Conservation (phyloP, 1,140 invertebrate species). For the Daktulosphaira vitifoliae region DNA sequence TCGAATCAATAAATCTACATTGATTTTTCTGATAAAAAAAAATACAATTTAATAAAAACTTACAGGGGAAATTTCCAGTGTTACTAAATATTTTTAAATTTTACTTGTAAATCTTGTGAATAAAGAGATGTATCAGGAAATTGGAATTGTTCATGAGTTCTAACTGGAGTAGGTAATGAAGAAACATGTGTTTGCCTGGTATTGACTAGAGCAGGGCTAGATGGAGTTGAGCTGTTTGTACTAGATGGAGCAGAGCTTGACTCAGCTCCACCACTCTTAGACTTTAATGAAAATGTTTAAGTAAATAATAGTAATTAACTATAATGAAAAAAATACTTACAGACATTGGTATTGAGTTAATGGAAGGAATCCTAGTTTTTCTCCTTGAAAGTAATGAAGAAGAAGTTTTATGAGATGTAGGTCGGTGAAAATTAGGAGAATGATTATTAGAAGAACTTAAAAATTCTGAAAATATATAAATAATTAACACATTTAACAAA, state of each 20-base stretch:
- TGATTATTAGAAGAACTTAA: slow-evolving; percentile 42
- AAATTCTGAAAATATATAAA: slow-evolving; percentile 20
- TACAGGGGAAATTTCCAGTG: too few relatives aligned
- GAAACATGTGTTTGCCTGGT: slow-evolving; percentile 48
- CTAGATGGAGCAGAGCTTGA: slow-evolving; percentile 85
- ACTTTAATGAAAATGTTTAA: neutral
- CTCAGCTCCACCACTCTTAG: slow-evolving; percentile 30
- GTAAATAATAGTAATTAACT: neutral
- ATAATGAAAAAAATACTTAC: neutral
- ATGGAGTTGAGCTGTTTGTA: slow-evolving; percentile 92
- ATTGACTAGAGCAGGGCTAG: slow-evolving; percentile 73
- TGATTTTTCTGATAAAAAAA: slow-evolving; percentile 15
- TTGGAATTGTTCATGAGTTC: slow-evolving; percentile 65
- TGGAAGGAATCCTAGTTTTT: slow-evolving; percentile 27
- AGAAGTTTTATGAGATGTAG: slow-evolving; percentile 37
- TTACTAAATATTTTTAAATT: too few relatives aligned
- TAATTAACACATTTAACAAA: too few relatives aligned
- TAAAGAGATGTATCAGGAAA: slow-evolving; percentile 52
- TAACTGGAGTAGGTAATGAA: slow-evolving; percentile 44
- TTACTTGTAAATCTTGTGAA: slow-evolving; percentile 20
- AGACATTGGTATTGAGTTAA: slow-evolving; percentile 24
- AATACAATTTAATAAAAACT: neutral
- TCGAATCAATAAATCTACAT: slow-evolving; percentile 15
- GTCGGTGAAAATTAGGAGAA: slow-evolving; percentile 44
- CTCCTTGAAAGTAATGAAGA: slow-evolving; percentile 19